Percentiles rank a stretch among this genome's conserved stretches.
Conservation (phyloP, 2,797 vertebrate genomes). For the Chelonia mydas region DNA sequence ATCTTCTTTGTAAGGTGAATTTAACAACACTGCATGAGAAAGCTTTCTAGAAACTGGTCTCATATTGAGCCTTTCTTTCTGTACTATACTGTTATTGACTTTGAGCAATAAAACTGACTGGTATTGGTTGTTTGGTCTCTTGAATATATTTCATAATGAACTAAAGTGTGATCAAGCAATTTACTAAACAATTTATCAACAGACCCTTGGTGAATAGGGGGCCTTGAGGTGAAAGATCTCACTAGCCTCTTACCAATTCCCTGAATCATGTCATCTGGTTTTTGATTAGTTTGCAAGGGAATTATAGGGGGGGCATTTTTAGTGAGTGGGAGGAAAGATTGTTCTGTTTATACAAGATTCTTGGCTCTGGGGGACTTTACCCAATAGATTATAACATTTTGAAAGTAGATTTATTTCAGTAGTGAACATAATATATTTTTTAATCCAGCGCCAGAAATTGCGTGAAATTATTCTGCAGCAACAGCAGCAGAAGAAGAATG, state of each 20-base stretch:
- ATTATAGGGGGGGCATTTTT: neutral
- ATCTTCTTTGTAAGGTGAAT: neutral
- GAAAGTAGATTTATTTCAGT: neutral
- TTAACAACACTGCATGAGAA: neutral
- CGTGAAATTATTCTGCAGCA: constrained; percentile 96
- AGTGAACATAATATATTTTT: constrained; percentile 24
- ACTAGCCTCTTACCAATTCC: neutral
- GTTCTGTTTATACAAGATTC: neutral
- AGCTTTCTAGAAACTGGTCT: neutral
- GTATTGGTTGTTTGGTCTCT: neutral
- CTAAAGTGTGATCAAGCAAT: neutral
- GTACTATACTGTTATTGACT: neutral
- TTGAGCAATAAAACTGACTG: neutral
- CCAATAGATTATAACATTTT: neutral
- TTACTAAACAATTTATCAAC: neutral
- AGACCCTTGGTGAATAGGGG: neutral
- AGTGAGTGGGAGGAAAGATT: neutral
- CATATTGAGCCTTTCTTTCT: neutral
- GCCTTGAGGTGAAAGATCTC: neutral
- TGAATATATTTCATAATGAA: neutral
- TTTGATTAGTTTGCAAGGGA: neutral
- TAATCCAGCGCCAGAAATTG: constrained; percentile 91
- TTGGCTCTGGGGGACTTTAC: neutral
- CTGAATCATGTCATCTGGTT: neutral
- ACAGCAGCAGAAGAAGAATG: constrained; percentile 95